phyloP scores from a whole-genome alignment of 2,113 vertebrate species.

The Gambusia affinis region DNA sequence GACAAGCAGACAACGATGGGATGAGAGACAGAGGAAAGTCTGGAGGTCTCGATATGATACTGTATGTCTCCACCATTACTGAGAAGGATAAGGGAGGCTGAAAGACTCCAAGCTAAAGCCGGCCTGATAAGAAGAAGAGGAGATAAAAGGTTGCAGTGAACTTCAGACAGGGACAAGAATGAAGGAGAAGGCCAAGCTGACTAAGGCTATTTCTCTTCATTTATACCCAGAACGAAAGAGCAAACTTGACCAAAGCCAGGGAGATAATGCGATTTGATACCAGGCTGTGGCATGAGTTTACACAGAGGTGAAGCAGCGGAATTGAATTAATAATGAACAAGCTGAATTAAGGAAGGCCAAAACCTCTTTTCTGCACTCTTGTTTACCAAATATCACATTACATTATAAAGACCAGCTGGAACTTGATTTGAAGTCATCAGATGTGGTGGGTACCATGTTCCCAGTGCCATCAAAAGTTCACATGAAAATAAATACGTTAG shows the following conservation, averaged over 20 bases:
- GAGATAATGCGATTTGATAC: constrained; percentile 38
- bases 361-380: no score
- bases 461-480: not conserved
- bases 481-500: no score
- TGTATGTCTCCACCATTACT: constrained; percentile 43
- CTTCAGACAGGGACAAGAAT: constrained; percentile 28
- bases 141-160: constrained; percentile 61
- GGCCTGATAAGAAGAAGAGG: constrained; percentile 50
- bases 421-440: not conserved
- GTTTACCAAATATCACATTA: not conserved
- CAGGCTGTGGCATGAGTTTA: constrained; percentile 28
- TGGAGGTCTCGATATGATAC: constrained; percentile 38
- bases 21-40: constrained; percentile 37
- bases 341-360: not conserved
- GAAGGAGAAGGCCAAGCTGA: constrained; percentile 39
- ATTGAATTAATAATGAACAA: not conserved
- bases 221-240: constrained; percentile 22
- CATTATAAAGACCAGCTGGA: not conserved
- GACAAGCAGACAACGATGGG: constrained; percentile 13
- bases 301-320: constrained; percentile 1
- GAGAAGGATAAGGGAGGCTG: constrained; percentile 43
- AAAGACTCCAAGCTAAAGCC: constrained; percentile 53
- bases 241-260: constrained; percentile 15
- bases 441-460: not conserved
- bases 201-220: constrained; percentile 29